phyloP scores from a whole-genome alignment of 2,113 vertebrate genomes.

The Zonotrichia leucophrys region DNA sequence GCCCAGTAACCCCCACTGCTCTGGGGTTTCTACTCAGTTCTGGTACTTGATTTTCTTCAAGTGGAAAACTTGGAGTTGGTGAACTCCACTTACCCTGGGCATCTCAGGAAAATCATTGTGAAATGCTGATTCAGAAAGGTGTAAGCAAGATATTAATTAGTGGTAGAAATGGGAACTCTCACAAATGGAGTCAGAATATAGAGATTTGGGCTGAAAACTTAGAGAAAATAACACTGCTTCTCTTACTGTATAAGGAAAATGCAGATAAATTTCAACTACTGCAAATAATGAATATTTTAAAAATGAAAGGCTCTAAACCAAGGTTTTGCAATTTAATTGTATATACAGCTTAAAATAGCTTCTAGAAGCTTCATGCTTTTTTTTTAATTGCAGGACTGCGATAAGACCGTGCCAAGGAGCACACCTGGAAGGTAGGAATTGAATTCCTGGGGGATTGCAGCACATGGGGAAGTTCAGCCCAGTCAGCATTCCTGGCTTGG shows the following conservation, averaged over 20 bases:
- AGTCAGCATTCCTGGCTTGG: background rate
- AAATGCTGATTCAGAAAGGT: background rate
- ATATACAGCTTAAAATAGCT: background rate
- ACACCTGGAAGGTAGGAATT: conserved; percentile 86
- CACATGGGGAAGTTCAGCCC: background rate
- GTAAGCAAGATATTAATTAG: background rate
- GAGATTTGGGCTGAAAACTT: background rate
- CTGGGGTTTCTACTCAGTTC: background rate
- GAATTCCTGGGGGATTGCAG: conserved; percentile 22
- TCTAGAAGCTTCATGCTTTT: conserved; percentile 19
- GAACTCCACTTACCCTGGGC: background rate
- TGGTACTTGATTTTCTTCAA: background rate
- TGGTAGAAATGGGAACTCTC: background rate
- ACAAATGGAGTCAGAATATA: background rate
- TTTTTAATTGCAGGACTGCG: conserved; percentile 80
- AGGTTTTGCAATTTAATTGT: background rate
- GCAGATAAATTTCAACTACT: background rate
- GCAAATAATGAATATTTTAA: background rate
- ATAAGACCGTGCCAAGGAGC: conserved; percentile 90
- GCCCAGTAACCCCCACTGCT: background rate
- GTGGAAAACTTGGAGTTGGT: background rate
- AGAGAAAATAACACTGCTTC: background rate
- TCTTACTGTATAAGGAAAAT: background rate
- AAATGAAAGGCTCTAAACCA: background rate
- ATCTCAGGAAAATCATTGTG: background rate